Conservation (phyloP, 2,888 invertebrate species). For the Argyra leucocephala region DNA sequence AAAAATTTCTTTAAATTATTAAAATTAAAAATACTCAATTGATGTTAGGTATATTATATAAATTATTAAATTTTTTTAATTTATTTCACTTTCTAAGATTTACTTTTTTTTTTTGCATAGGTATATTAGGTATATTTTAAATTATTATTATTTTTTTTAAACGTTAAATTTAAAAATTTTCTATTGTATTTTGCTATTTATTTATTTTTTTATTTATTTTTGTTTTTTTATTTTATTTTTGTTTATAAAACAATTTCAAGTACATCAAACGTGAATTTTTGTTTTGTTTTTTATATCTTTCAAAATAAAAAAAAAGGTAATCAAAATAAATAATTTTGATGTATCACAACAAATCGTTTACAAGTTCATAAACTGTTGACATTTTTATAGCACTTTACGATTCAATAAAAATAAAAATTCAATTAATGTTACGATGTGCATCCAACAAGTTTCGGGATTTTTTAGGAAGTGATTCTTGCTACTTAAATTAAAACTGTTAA, state of each 20-base stretch:
- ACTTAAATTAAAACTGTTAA: background rate
- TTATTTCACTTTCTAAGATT: no score
- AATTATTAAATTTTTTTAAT: no score
- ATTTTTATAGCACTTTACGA: slow-evolving; percentile 1
- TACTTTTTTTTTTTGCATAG: no score
- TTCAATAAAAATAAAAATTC: background rate
- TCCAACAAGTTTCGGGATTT: slow-evolving; percentile 1
- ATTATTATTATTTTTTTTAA: no score
- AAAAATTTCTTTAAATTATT: no score
- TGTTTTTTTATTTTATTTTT: background rate
- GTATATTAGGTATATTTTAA: no score
- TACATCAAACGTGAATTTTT: background rate
- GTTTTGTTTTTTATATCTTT: background rate
- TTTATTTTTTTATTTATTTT: background rate
- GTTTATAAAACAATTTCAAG: background rate
- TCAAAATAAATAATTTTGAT: background rate
- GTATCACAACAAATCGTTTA: background rate
- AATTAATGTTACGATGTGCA: slow-evolving; percentile 1
- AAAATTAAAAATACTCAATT: no score
- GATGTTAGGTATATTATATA: no score
- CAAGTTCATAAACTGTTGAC: background rate
- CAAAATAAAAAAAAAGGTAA: background rate
- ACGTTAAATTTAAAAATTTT: no score
- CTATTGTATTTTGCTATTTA: no score
- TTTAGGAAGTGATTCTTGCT: background rate